Evolutionary conservation across 2,797 vertebrate species (phyloP), one percentile per base, ranked within the genome.

Genomic region (Tamandua tetradactyla): DNA sequence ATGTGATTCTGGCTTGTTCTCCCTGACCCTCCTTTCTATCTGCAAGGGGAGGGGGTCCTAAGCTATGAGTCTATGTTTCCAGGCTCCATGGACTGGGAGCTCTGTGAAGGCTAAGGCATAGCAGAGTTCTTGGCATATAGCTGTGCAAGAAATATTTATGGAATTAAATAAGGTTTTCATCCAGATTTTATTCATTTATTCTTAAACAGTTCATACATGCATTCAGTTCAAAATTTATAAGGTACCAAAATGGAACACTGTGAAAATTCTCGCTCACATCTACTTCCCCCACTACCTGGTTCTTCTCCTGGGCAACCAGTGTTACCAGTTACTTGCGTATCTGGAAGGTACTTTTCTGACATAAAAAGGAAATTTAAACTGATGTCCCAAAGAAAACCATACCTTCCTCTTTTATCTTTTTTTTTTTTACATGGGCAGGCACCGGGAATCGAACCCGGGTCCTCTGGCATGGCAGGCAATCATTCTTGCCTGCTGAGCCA

Each of bases 361-460:
- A 87, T 68, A n/a, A 37, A 84, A 96, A 87, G 92, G 27, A 74
- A 37, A 88, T 68, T 78, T 62, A 64, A 94, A 87, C 22, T 42
- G 35, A 62, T 79, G 3, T 7, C 15, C 27, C 27, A 76, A 80
- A 91, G 25, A 64, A 86, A 91, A 76, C 1, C 3, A 68, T 12
- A 55, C 2, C 7, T 37, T 44, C 12, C 61, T 61, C 15, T 72
- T 42, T 32, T 76, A 12, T 37, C 66, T 37, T 72, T 55, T 37
- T 15, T 61, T n/a, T 35, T 35, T 35, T 35, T 35, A n/a, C n/a
- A n/a, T n/a, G n/a, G n/a, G n/a, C n/a, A n/a, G n/a, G n/a, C n/a
- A n/a, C n/a, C n/a, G n/a, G n/a, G n/a, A n/a, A n/a, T n/a, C n/a
- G n/a, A n/a, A n/a, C n/a, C n/a, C n/a, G n/a, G n/a, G n/a, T n/a